phyloP scores from a whole-genome alignment of 2,113 vertebrate genomes.

The Vulpes lagopus region DNA sequence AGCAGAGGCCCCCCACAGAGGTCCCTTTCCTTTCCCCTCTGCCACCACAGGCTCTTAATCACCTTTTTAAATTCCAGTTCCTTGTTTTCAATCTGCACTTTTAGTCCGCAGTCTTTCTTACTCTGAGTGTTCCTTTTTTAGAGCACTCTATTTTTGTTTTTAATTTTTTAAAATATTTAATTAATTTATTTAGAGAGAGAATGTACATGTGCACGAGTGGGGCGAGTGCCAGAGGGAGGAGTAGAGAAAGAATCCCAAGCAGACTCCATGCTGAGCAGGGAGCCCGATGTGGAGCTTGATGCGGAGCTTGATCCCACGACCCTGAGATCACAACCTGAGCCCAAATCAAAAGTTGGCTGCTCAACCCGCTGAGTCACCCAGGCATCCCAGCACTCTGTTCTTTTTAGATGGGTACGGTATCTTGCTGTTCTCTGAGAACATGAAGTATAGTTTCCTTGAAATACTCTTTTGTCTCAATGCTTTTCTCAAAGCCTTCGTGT shows the following conservation, averaged over 20 bases:
- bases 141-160: background rate
- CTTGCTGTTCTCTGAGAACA: background rate
- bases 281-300: background rate
- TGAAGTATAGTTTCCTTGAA: conserved; percentile 7
- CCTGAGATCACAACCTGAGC: background rate
- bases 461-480: background rate
- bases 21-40: background rate
- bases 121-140: background rate
- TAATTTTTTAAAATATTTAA: background rate
- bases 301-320: background rate
- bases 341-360: background rate
- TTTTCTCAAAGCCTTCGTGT: background rate
- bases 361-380: background rate
- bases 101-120: background rate
- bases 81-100: background rate
- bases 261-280: background rate
- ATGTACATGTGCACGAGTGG: background rate
- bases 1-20: background rate
- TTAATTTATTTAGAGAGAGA: background rate
- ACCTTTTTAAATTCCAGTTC: background rate
- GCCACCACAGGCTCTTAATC: background rate
- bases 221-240: background rate
- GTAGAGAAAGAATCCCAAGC: background rate
- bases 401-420: background rate
- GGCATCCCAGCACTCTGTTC: background rate